These are phyloP conservation scores for Macquaria australasica DNA, from an alignment of 2,113 vertebrate genomes.

Conservation along the genomic window DNA sequence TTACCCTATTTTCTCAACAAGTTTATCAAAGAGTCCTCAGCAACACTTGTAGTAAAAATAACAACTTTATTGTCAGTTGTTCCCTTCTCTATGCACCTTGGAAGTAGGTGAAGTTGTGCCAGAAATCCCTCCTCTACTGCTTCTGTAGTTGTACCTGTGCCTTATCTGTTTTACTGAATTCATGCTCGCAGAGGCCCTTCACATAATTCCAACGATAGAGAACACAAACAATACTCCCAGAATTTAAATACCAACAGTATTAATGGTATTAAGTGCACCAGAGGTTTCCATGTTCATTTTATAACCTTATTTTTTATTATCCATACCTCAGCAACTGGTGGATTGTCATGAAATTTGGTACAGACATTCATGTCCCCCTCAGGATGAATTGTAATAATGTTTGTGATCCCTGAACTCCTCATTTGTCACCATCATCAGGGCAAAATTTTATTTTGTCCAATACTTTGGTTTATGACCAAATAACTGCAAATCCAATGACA, in stretches of 20 bases:
- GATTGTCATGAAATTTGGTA: neutral
- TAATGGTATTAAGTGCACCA: neutral
- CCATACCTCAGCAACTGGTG: neutral
- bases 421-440: neutral
- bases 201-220: neutral
- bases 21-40: neutral
- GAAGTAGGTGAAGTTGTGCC: neutral
- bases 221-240: neutral
- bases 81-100: neutral
- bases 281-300: neutral
- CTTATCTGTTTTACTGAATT: neutral
- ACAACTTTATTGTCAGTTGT: neutral
- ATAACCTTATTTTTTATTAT: neutral
- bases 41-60: neutral
- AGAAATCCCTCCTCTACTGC: neutral
- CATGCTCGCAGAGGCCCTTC: neutral
- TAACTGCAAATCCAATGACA: neutral
- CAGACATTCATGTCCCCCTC: neutral
- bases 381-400: slow-evolving; percentile 1
- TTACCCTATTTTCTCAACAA: neutral
- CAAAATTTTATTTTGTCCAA: neutral
- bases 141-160: neutral
- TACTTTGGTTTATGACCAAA: neutral
- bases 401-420: neutral
- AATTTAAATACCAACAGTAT: neutral